phyloP scores from a whole-genome alignment of 2,797 vertebrate species.

The Alectoris magna region DNA sequence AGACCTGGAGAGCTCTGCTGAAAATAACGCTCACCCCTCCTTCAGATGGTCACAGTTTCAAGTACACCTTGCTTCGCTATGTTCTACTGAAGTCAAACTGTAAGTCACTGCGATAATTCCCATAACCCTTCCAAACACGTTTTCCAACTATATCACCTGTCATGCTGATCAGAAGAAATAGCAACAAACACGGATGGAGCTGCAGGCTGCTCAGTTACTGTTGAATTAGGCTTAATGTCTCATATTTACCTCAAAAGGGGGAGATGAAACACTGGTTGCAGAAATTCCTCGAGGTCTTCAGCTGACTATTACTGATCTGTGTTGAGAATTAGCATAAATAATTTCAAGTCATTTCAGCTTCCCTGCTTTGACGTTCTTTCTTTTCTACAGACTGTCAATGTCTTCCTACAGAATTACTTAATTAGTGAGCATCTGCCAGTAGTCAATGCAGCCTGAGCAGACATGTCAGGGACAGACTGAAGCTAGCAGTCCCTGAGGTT shows the following conservation, averaged over 20 bases:
- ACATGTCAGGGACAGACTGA: conserved; percentile 19
- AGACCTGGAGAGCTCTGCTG: not conserved
- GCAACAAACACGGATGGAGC: not conserved
- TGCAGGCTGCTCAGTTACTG: not conserved
- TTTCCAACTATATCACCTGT: not conserved
- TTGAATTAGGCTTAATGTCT: not conserved
- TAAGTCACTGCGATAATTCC: not conserved
- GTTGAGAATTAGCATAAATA: conserved; percentile 2
- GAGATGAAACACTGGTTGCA: not conserved
- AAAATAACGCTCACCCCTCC: not conserved
- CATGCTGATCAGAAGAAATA: not conserved
- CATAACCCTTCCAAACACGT: not conserved
- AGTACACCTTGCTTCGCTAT: not conserved
- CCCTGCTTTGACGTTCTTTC: not conserved
- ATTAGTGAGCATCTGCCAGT: not conserved
- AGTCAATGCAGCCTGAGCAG: conserved; percentile 16
- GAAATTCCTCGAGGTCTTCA: conserved; percentile 9
- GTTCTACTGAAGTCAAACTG: not conserved
- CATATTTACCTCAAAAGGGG: not conserved
- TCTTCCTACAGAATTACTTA: not conserved
- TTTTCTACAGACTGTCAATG: not conserved
- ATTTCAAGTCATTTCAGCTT: not conserved
- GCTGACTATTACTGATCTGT: not conserved
- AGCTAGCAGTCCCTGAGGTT: not conserved
- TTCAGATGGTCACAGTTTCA: not conserved